Percentiles rank a stretch among this genome's conserved stretches.
These are phyloP conservation scores for Drosophila limbata DNA, from an alignment of 2,888 invertebrate species.

Conservation along the genomic window DNA sequence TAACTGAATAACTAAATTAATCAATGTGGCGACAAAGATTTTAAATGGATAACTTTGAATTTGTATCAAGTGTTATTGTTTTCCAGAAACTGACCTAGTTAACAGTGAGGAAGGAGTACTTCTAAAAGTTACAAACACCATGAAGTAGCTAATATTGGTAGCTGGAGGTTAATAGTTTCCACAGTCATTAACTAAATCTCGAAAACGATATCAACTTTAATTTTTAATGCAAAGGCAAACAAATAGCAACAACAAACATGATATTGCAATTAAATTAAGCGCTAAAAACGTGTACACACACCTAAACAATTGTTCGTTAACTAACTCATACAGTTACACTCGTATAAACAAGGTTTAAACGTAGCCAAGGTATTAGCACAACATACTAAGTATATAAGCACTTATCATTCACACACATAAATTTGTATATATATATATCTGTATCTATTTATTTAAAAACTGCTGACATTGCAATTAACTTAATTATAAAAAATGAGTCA, in stretches of 20 bases:
- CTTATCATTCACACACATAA: constrained; percentile 13
- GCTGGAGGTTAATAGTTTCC: constrained; percentile 30
- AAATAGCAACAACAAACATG: constrained; percentile 38
- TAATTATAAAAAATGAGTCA: constrained; percentile 58
- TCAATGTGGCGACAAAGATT: background rate
- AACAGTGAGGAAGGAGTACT: background rate
- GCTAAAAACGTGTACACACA: constrained; percentile 39
- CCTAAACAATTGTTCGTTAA: constrained; percentile 7
- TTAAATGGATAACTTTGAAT: background rate
- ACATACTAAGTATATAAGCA: constrained; percentile 22
- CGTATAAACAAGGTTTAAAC: constrained; percentile 32
- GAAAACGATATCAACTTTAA: constrained; percentile 40
- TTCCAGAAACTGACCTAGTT: constrained; percentile 19
- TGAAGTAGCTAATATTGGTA: constrained; percentile 15
- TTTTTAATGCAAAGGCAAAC: constrained; percentile 48
- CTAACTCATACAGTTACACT: constrained; percentile 1
- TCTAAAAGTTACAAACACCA: background rate
- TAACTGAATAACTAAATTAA: background rate
- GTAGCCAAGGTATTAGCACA: constrained; percentile 46
- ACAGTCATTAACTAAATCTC: constrained; percentile 37
- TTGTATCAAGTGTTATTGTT: background rate
- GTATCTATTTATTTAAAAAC: constrained; percentile 13
- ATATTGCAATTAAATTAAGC: constrained; percentile 57
- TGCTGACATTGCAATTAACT: constrained; percentile 55
- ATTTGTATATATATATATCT: constrained; percentile 3